Base-by-base conservation (phyloP, 1,140 invertebrate genomes). In the Pentalonia nigronervosa region DNA sequence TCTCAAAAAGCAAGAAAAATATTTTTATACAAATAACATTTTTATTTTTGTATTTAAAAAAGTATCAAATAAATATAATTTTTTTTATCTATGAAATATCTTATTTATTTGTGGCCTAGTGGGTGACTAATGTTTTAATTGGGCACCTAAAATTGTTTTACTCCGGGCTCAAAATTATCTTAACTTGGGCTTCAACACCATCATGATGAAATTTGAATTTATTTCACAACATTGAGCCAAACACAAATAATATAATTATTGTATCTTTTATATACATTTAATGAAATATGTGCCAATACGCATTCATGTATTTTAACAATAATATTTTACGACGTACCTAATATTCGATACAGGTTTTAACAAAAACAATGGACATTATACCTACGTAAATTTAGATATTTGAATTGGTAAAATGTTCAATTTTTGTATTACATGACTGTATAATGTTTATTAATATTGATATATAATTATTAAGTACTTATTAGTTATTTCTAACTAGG, bases 201-300 rank as follows among this genome's bases (percentile, higher is more conserved):
- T 20, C n/a, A 17, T 76, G n/a, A 76, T 76, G 30, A n/a, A 76
- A 76, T 76, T 76, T n/a, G 60, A 76, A 76, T 76, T 76, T 76
- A 76, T 23, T 76, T 76, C 60, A 76, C 60, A 76, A 76, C 60
- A 76, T 76, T 76, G 60, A 76, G n/a, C 30, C n/a, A 17, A 76
- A 76, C n/a, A 76, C 60, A 76, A 76, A 17, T 14, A 76, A 76
- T 76, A 76, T n/a, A 76, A 76, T 76, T n/a, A 76, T 76, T 76
- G 60, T n/a, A n/a, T 76, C 60, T 30, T 67, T n/a, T 67, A 7
- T 76, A 76, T 76, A 4, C 9, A 60, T 11, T 11, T 60, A 30
- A 76, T n/a, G 4, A 76, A 76, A 76, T 17, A n/a, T 11, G 30
- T 76, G n/a, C 14, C 30, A 76, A 76, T 76, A 76, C 30, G 17